Percentiles rank a stretch among this genome's conserved stretches.
phyloP scores from a whole-genome alignment of 2,888 invertebrate species.

The Oxycera nigricornis region DNA sequence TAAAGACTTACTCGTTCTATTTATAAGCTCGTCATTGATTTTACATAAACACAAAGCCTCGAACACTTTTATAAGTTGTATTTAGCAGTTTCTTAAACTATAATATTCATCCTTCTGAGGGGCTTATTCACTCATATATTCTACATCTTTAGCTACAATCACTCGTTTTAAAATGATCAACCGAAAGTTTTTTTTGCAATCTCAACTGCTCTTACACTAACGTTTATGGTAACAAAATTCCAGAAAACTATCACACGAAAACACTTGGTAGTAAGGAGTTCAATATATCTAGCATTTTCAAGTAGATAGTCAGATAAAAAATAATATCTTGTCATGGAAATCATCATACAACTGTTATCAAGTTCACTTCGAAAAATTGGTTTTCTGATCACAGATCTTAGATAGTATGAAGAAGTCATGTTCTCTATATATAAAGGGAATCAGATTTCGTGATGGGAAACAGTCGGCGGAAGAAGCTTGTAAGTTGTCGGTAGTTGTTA shows the following conservation, averaged over 20 bases:
- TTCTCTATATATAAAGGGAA: slow-evolving; percentile 36
- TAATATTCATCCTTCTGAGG: too few species aligned
- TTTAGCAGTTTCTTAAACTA: too few species aligned
- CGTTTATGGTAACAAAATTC: not conserved
- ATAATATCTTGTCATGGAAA: slow-evolving; percentile 4
- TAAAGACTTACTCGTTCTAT: too few species aligned
- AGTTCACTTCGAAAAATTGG: slow-evolving; percentile 32
- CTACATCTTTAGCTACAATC: too few species aligned
- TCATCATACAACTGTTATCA: slow-evolving; percentile 28
- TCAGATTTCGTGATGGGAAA: not conserved
- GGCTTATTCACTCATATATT: too few species aligned
- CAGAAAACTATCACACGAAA: not conserved
- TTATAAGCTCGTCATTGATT: too few species aligned
- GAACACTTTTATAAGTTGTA: too few species aligned
- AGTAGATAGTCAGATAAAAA: slow-evolving; percentile 12
- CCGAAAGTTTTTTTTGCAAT: too few species aligned
- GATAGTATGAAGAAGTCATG: not conserved
- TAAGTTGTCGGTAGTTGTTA: slow-evolving; percentile 9
- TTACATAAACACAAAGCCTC: too few species aligned
- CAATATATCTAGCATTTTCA: slow-evolving; percentile 16
- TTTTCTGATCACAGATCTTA: slow-evolving; percentile 10
- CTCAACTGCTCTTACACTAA: too few species aligned
- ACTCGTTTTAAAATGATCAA: too few species aligned
- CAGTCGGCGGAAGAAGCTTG: slow-evolving; percentile 15
- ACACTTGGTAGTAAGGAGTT: too few species aligned